Conservation (phyloP, 1,140 invertebrate genomes). For the Microplitis demolitor region DNA sequence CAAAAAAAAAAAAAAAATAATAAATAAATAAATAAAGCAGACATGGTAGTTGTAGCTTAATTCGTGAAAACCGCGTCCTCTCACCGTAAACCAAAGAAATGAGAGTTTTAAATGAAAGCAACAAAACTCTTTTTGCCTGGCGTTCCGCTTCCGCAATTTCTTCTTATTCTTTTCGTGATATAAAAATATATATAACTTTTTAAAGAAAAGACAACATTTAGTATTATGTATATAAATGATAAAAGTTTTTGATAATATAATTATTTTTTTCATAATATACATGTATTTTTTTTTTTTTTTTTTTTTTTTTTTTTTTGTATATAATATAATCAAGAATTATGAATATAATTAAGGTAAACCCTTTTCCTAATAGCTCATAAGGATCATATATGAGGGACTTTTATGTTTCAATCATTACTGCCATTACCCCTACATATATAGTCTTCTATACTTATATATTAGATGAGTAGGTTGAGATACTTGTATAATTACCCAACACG, state of each 20-base stretch:
- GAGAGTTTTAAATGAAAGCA: constrained; percentile 21
- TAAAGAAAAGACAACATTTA: no score
- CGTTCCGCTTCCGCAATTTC: no score
- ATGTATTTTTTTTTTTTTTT: no score
- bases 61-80: constrained; percentile 16
- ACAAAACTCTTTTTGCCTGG: not conserved
- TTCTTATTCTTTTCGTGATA: no score
- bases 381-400: not conserved
- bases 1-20: no score
- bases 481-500: constrained; percentile 12
- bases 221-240: no score
- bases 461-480: not conserved
- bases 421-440: constrained; percentile 12
- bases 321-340: no score
- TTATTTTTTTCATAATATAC: no score
- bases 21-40: not conserved
- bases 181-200: no score
- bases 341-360: not conserved
- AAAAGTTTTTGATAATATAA: no score
- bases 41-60: not conserved
- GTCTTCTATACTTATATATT: not conserved
- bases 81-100: constrained; percentile 25
- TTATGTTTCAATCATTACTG: constrained; percentile 12
- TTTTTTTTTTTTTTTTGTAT: no score
- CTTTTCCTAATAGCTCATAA: not conserved